Conservation (phyloP, 2,888 invertebrate genomes). For the Beris chalybata region DNA sequence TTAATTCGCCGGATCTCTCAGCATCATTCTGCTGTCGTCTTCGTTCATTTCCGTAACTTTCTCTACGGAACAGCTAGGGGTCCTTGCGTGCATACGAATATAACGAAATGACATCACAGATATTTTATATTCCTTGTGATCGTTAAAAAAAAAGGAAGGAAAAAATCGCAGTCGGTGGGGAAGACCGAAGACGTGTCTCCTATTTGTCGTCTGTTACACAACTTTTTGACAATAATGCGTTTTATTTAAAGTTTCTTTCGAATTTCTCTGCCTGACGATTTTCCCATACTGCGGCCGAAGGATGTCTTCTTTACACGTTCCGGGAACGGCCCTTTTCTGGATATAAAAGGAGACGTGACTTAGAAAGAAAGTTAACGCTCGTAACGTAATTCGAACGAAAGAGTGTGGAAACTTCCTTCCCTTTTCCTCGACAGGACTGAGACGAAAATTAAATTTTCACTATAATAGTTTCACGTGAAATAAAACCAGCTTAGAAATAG, state of each 20-base stretch:
- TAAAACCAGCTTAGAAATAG: not conserved
- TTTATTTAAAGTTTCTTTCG: conserved; percentile 24
- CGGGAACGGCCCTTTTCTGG: too few relatives aligned
- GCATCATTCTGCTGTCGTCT: not conserved
- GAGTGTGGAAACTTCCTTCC: too few relatives aligned
- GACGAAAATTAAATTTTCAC: too few relatives aligned
- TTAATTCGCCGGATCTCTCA: not conserved
- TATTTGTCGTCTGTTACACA: conserved; percentile 3
- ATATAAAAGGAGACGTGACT: too few relatives aligned
- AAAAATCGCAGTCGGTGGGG: not conserved
- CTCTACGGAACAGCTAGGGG: not conserved
- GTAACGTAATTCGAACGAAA: too few relatives aligned
- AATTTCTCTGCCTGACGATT: conserved; percentile 20
- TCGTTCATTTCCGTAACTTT: not conserved
- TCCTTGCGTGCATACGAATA: not conserved
- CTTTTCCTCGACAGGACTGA: too few relatives aligned
- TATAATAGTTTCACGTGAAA: not conserved
- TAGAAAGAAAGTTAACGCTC: too few relatives aligned
- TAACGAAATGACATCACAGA: conserved; percentile 10
- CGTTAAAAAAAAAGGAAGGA: conserved; percentile 3
- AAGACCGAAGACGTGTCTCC: conserved; percentile 7
- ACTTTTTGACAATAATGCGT: conserved; percentile 28
- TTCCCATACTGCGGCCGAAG: conserved; percentile 1
- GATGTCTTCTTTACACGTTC: conserved; percentile 18
- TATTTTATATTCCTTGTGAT: conserved; percentile 25